These are phyloP conservation scores for Pseudotriccus pelzelni DNA, from an alignment of 2,797 vertebrate genomes.

Conservation along the genomic window DNA sequence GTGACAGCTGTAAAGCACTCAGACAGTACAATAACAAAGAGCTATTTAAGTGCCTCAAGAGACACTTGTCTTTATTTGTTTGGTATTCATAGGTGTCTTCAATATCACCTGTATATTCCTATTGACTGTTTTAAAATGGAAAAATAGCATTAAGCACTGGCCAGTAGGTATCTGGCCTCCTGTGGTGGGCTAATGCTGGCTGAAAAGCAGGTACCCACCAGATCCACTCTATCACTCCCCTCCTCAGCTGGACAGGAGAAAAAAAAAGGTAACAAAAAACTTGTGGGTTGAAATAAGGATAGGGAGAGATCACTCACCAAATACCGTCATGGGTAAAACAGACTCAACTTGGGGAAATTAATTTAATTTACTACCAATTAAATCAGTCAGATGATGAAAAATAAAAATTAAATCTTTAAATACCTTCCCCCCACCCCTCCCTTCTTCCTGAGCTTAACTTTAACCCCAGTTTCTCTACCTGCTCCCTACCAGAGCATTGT, in stretches of 20 bases:
- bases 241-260: neutral
- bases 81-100: neutral
- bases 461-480: neutral
- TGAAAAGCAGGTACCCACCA: neutral
- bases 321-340: neutral
- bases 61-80: neutral
- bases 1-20: neutral
- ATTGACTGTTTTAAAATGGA: neutral
- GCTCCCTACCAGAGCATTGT: neutral
- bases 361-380: neutral
- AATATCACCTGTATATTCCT: neutral
- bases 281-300: neutral
- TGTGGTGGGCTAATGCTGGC: neutral
- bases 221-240: neutral
- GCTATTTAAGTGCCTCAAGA: neutral
- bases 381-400: neutral
- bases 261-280: neutral
- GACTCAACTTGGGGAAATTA: neutral
- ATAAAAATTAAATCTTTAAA: neutral
- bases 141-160: neutral
- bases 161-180: neutral
- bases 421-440: neutral
- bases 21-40: neutral
- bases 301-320: neutral
- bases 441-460: neutral